Percentiles rank a stretch among this genome's conserved stretches.
Evolutionary conservation across 2,113 vertebrate species (phyloP).

Genomic region (Orcinus orca): DNA sequence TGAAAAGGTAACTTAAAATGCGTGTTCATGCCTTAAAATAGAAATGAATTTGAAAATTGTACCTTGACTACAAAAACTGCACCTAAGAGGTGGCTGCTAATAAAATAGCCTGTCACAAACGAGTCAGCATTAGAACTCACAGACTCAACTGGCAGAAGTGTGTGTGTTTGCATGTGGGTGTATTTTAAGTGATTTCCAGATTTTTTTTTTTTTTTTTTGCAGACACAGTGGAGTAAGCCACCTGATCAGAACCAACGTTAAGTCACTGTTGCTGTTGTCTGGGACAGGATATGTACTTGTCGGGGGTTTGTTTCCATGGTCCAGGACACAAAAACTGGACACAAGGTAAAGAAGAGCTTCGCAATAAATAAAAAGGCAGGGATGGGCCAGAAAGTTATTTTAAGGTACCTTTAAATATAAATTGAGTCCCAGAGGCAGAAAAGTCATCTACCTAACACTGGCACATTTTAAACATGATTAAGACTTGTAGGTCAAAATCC

Average conservation of each 20-base stretch:
- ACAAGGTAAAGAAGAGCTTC: conserved; percentile 21
- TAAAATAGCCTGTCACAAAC: not conserved
- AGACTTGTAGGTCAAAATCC: conserved; percentile 43
- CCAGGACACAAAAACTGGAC: not conserved
- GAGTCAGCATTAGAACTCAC: not conserved
- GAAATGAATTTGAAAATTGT: not conserved
- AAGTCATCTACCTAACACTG: conserved; percentile 32
- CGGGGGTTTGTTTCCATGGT: not conserved
- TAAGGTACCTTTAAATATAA: conserved; percentile 67
- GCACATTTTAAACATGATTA: conserved; percentile 48
- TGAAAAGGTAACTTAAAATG: not conserved
- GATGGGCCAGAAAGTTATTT: conserved; percentile 42
- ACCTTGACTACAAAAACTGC: not conserved
- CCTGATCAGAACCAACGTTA: not conserved
- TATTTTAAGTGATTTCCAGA: not conserved
- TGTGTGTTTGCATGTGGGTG: not conserved
- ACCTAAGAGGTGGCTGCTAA: not conserved
- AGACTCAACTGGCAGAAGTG: not conserved
- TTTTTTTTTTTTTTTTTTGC: not conserved
- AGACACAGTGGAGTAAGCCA: not conserved
- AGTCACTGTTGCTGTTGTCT: not conserved
- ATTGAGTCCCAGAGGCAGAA: conserved; percentile 53
- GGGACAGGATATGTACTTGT: not conserved
- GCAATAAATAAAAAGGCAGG: conserved; percentile 56
- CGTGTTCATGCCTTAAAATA: not conserved